phyloP scores from a whole-genome alignment of 1,140 invertebrate species.

The Andricus grossulariae region DNA sequence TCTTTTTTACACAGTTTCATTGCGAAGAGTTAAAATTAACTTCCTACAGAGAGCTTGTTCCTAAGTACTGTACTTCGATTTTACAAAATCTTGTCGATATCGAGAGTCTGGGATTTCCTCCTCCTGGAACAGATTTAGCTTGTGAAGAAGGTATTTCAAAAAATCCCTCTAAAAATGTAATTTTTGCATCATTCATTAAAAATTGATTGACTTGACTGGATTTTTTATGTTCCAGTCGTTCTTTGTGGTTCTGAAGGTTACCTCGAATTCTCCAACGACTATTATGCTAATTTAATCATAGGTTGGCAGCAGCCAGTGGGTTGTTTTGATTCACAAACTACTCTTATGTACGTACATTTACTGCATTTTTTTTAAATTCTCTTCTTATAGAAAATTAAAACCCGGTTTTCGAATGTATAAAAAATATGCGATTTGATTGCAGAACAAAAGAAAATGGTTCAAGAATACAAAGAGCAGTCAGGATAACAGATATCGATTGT shows the following conservation, averaged over 20 bases:
- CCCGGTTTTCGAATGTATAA: not conserved
- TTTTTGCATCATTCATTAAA: not conserved
- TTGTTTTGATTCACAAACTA: not conserved
- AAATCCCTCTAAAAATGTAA: not conserved
- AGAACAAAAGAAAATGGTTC: not conserved
- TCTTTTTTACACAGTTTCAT: not conserved
- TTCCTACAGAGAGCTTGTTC: not conserved
- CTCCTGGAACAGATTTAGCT: not conserved
- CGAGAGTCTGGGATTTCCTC: not conserved
- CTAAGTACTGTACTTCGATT: not conserved
- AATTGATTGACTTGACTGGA: not conserved
- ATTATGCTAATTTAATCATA: not conserved
- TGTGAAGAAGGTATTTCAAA: not conserved
- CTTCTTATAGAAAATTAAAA: not conserved
- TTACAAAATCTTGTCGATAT: conserved; percentile 9
- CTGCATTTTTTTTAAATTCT: too few species aligned
- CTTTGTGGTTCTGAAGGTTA: not conserved
- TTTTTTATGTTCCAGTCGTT: not conserved
- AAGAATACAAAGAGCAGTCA: not conserved
- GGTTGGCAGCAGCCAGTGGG: not conserved
- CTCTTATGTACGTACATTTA: too few species aligned
- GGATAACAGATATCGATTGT: not conserved
- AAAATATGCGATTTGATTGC: not conserved
- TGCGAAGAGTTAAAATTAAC: not conserved
- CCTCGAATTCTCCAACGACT: not conserved